Conservation (phyloP, 2,888 invertebrate species). For the Acleris cristana region DNA sequence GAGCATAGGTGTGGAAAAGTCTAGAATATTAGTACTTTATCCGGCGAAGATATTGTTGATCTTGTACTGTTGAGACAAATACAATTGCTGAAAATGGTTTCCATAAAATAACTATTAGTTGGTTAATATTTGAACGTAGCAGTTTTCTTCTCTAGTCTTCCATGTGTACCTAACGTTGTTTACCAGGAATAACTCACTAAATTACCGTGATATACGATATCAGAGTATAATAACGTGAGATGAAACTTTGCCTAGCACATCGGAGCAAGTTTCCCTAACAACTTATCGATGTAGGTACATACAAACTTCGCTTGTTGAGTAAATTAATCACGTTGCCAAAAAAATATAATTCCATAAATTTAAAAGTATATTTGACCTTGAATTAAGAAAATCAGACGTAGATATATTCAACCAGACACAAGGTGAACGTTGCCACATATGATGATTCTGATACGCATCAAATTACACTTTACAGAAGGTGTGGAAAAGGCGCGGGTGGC, state of each 20-base stretch:
- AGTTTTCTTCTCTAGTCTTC: too few relatives aligned
- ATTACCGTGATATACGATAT: neutral
- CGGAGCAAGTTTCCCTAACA: neutral
- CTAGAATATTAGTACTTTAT: too few relatives aligned
- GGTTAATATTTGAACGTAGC: too few relatives aligned
- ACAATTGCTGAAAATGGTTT: too few relatives aligned
- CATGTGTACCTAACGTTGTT: neutral
- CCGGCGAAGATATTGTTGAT: too few relatives aligned
- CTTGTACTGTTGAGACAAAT: too few relatives aligned
- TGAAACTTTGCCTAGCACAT: neutral
- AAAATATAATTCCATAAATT: neutral
- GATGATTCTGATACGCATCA: slow-evolving; percentile 14
- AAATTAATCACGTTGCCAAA: neutral
- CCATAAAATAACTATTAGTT: too few relatives aligned
- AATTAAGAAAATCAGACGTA: slow-evolving; percentile 1
- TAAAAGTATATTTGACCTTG: slow-evolving; percentile 1
- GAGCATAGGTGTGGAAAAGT: too few relatives aligned
- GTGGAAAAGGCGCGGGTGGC: neutral
- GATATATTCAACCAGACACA: neutral
- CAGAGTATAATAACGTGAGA: neutral
- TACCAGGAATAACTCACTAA: neutral
- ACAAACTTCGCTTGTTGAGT: neutral
- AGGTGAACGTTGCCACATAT: slow-evolving; percentile 8
- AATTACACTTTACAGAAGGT: slow-evolving; percentile 10
- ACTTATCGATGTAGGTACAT: neutral